Conservation (phyloP, 2,888 invertebrate species). For the Lordiphosa andalusiaca region DNA sequence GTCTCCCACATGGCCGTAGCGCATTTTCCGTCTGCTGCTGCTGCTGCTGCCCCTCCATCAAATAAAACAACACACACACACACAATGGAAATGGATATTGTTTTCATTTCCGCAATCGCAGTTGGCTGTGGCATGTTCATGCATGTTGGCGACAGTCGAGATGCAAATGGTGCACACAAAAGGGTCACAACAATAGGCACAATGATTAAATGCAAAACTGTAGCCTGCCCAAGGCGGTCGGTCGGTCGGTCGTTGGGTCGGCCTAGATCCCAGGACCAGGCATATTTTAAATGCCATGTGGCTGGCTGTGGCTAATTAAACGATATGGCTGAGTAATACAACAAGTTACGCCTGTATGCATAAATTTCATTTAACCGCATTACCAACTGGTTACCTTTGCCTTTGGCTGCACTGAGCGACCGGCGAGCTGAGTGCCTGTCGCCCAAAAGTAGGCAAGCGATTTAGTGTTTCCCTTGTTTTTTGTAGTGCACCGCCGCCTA, state of each 20-base stretch:
- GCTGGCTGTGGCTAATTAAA: conserved; percentile 60
- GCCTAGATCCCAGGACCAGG: conserved; percentile 3
- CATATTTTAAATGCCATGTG: conserved; percentile 35
- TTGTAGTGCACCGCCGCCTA: conserved; percentile 40
- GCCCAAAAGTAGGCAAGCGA: conserved; percentile 6
- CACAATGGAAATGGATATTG: conserved; percentile 72
- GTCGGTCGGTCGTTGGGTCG: conserved; percentile 12
- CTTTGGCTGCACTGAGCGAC: too few species aligned
- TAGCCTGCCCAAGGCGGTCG: conserved; percentile 51
- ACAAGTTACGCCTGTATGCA: conserved; percentile 58
- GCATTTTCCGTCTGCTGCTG: conserved; percentile 45
- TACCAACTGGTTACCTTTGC: too few species aligned
- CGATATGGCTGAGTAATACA: conserved; percentile 56
- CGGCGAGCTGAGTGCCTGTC: background rate
- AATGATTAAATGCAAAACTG: conserved; percentile 62
- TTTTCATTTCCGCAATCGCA: conserved; percentile 62
- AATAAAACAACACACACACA: conserved; percentile 47
- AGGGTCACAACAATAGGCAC: conserved; percentile 57
- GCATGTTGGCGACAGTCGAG: conserved; percentile 43
- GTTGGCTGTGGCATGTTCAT: conserved; percentile 15
- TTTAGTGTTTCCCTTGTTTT: conserved; percentile 6
- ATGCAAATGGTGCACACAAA: conserved; percentile 57
- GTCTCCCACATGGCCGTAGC: conserved; percentile 57
- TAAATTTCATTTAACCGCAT: conserved; percentile 58
- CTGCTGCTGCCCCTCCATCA: conserved; percentile 31